These are phyloP conservation scores for Platyscapa corneri DNA, from an alignment of 1,140 invertebrate genomes.

Conservation along the genomic window DNA sequence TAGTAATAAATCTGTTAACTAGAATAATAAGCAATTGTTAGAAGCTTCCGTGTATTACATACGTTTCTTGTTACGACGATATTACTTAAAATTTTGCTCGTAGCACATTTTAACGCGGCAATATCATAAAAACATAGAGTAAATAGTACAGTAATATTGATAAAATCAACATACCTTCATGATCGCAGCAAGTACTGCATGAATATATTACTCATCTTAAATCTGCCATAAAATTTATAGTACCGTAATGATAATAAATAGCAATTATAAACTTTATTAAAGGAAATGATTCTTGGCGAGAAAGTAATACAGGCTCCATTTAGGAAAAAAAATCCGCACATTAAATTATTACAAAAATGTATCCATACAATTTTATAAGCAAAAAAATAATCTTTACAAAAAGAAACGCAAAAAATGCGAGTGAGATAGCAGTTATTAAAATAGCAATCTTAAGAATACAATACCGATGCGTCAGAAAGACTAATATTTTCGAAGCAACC, in stretches of 20 bases:
- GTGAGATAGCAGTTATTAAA: slow-evolving; percentile 8
- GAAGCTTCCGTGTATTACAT: too few species aligned
- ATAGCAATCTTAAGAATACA: slow-evolving; percentile 10
- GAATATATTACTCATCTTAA: slow-evolving; percentile 18
- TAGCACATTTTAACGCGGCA: too few species aligned
- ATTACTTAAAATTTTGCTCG: too few species aligned
- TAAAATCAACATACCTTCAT: slow-evolving; percentile 16
- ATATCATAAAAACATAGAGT: neutral
- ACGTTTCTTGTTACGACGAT: too few species aligned
- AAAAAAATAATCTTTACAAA: neutral
- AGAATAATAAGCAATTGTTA: too few species aligned
- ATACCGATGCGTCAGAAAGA: neutral
- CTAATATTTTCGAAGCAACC: slow-evolving; percentile 14
- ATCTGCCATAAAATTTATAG: slow-evolving; percentile 9
- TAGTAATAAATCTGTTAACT: too few species aligned
- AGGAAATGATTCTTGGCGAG: neutral
- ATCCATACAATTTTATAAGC: neutral
- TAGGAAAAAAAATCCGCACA: neutral
- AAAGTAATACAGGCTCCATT: neutral
- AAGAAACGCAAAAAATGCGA: neutral
- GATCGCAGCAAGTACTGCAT: neutral
- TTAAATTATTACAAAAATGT: slow-evolving; percentile 19
- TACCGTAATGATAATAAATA: slow-evolving; percentile 20
- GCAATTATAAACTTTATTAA: slow-evolving; percentile 18
- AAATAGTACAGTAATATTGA: slow-evolving; percentile 5